A percentile compares a stretch with the other conserved stretches of the same genome.
These are phyloP conservation scores for Onychomys torridus DNA, from an alignment of 2,797 vertebrate species.

Conservation along the genomic window DNA sequence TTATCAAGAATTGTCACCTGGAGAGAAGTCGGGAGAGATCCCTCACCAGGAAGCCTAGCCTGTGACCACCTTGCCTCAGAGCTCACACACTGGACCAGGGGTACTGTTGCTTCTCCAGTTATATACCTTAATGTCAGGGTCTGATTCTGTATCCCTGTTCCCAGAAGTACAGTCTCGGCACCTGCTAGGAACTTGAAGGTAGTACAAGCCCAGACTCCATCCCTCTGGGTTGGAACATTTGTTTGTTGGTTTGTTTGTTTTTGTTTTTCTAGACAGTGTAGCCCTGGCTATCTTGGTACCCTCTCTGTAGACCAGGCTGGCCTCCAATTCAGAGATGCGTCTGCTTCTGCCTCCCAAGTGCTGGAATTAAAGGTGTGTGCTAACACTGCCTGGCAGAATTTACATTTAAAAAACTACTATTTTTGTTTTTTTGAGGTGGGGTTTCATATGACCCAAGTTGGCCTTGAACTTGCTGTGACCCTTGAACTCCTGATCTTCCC, in stretches of 20 bases:
- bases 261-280: background rate
- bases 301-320: background rate
- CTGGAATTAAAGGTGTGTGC: background rate
- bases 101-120: background rate
- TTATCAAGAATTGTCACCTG: background rate
- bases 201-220: background rate
- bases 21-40: background rate
- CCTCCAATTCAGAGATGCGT: background rate
- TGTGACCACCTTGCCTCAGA: background rate
- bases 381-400: background rate
- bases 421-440: background rate
- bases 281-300: background rate
- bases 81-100: background rate
- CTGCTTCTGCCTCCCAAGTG: background rate
- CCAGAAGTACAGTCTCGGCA: background rate
- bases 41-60: background rate
- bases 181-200: background rate
- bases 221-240: background rate
- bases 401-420: background rate
- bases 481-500: background rate
- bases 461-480: background rate
- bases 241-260: background rate
- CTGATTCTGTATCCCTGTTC: background rate
- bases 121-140: background rate
- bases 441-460: background rate